phyloP scores from a whole-genome alignment of 1,140 invertebrate genomes.

The Lycorma delicatula region DNA sequence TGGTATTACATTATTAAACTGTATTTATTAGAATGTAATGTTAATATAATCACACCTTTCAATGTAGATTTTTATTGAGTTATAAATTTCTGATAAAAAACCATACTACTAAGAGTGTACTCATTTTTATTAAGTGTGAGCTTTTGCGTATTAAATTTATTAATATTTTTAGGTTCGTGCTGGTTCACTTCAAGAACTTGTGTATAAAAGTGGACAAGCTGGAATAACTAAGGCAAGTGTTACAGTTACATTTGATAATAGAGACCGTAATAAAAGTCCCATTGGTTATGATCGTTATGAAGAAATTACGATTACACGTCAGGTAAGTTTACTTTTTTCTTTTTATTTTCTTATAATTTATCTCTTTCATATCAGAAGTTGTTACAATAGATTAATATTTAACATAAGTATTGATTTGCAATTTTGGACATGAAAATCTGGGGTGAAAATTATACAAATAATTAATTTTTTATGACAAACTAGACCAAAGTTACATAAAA shows the following conservation, averaged over 20 bases:
- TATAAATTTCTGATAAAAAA: background rate
- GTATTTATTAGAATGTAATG: too few relatives aligned
- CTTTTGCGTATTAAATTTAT: conserved; percentile 5
- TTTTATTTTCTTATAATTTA: background rate
- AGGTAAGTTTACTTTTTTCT: conserved; percentile 44
- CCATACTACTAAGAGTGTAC: background rate
- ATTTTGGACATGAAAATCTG: too few relatives aligned
- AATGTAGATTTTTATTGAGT: too few relatives aligned
- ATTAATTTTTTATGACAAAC: too few relatives aligned
- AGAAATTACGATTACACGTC: conserved; percentile 89
- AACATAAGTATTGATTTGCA: too few relatives aligned
- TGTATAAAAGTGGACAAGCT: conserved; percentile 96
- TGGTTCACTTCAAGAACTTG: conserved; percentile 82
- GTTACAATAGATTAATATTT: too few relatives aligned
- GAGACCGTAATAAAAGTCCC: conserved; percentile 71
- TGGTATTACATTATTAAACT: too few relatives aligned
- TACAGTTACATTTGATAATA: conserved; percentile 93
- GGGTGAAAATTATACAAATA: too few relatives aligned
- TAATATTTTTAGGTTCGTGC: conserved; percentile 67
- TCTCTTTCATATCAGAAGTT: too few relatives aligned
- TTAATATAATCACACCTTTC: too few relatives aligned
- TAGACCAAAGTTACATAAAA: too few relatives aligned
- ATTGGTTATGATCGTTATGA: conserved; percentile 87
- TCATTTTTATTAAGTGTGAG: too few relatives aligned
- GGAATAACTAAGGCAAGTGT: conserved; percentile 94